These are phyloP conservation scores for Lordiphosa stackelbergi DNA, from an alignment of 1,140 invertebrate genomes.

Conservation along the genomic window DNA sequence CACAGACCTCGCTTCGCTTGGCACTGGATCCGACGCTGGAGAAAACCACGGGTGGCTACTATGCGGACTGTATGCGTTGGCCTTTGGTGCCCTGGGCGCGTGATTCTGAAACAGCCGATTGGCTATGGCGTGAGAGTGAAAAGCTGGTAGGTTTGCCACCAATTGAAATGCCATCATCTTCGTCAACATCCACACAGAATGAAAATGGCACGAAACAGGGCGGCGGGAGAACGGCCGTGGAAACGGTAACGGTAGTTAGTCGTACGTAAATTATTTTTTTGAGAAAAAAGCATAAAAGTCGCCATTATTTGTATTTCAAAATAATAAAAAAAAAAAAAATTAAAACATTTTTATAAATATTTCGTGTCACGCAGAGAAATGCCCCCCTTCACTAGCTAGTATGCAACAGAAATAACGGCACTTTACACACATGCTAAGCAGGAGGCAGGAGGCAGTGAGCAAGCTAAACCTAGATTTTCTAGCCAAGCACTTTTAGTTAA, in stretches of 20 bases:
- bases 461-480: too few relatives aligned
- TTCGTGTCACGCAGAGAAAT: too few relatives aligned
- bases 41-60: slow-evolving; percentile 81
- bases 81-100: slow-evolving; percentile 63
- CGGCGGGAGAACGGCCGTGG: slow-evolving; percentile 11
- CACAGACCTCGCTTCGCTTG: slow-evolving; percentile 89
- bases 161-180: slow-evolving; percentile 18
- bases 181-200: slow-evolving; percentile 7
- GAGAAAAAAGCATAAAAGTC: too few relatives aligned
- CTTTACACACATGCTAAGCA: too few relatives aligned
- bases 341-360: too few relatives aligned
- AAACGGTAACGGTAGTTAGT: slow-evolving; percentile 38
- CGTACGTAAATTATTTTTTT: slow-evolving; percentile 19
- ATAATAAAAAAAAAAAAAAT: too few relatives aligned
- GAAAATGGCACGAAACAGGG: slow-evolving; percentile 5
- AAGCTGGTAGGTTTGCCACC: slow-evolving; percentile 59
- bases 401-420: too few relatives aligned
- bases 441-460: too few relatives aligned
- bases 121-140: slow-evolving; percentile 84
- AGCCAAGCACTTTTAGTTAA: too few relatives aligned
- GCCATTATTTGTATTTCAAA: too few relatives aligned
- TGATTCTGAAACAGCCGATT: slow-evolving; percentile 79
- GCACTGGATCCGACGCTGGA: slow-evolving; percentile 84
- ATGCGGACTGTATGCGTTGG: slow-evolving; percentile 79
- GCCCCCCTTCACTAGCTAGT: too few relatives aligned